Percentiles rank a stretch among this genome's conserved stretches.
Evolutionary conservation across 2,888 invertebrate species (phyloP).

Genomic region (Cheilosia vernalis): DNA sequence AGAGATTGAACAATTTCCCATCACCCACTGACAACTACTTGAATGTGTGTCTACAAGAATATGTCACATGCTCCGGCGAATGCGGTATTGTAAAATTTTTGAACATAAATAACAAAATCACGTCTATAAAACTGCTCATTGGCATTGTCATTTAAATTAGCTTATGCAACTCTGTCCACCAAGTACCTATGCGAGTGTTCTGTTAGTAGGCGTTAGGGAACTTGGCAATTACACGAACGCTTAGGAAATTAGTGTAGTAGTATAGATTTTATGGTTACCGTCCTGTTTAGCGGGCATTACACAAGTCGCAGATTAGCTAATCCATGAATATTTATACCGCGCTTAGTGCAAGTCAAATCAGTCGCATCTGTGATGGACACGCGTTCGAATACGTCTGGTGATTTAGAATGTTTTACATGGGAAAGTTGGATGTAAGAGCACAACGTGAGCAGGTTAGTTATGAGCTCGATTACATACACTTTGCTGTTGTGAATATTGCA

Average conservation of each 20-base stretch:
- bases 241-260: not conserved
- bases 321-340: slow-evolving; percentile 53
- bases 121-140: slow-evolving; percentile 51
- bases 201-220: slow-evolving; percentile 62
- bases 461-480: too few species aligned
- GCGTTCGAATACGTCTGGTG: slow-evolving; percentile 1
- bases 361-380: slow-evolving; percentile 13
- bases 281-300: slow-evolving; percentile 1
- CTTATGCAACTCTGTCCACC: slow-evolving; percentile 11
- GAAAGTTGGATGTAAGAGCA: not conserved
- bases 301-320: slow-evolving; percentile 9
- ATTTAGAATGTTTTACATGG: slow-evolving; percentile 3
- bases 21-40: not conserved
- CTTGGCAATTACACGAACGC: slow-evolving; percentile 41
- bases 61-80: slow-evolving; percentile 25
- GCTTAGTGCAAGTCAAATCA: slow-evolving; percentile 37
- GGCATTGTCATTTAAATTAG: slow-evolving; percentile 59
- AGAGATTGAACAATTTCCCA: not conserved
- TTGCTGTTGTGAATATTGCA: too few species aligned
- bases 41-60: not conserved
- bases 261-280: slow-evolving; percentile 19
- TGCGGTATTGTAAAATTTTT: slow-evolving; percentile 34
- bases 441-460: slow-evolving; percentile 10
- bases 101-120: slow-evolving; percentile 56
- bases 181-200: not conserved